Conservation (phyloP, 1,140 invertebrate species). For the Saccostrea glomerata region DNA sequence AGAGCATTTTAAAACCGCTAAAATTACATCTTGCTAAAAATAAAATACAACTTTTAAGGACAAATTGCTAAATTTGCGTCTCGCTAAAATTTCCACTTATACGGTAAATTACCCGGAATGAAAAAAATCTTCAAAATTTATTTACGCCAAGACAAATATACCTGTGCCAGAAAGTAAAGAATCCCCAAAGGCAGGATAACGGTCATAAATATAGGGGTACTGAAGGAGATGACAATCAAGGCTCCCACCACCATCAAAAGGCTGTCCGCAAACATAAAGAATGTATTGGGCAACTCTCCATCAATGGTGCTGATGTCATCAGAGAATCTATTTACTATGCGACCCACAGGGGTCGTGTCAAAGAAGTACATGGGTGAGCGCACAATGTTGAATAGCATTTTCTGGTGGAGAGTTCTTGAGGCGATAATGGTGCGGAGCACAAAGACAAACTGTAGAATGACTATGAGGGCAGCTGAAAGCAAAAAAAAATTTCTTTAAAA, state of each 20-base stretch:
- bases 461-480: constrained; percentile 65
- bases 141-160: constrained; percentile 61
- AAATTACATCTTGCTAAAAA: too few relatives aligned
- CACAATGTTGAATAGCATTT: constrained; percentile 84
- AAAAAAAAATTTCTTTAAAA: not conserved
- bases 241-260: constrained; percentile 89
- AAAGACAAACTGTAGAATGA: not conserved
- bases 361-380: constrained; percentile 83
- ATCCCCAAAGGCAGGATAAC: constrained; percentile 91
- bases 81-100: too few relatives aligned
- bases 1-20: too few relatives aligned
- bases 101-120: too few relatives aligned
- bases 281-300: constrained; percentile 70
- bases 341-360: constrained; percentile 84
- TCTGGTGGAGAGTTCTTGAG: constrained; percentile 86
- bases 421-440: constrained; percentile 80
- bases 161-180: constrained; percentile 92
- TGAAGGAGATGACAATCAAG: constrained; percentile 92
- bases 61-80: too few relatives aligned
- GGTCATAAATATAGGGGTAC: constrained; percentile 91
- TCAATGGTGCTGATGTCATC: constrained; percentile 81
- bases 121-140: not conserved
- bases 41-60: too few relatives aligned
- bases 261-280: constrained; percentile 73
- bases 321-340: constrained; percentile 84